A percentile compares a stretch with the other conserved stretches of the same genome.
phyloP scores from a whole-genome alignment of 1,140 invertebrate genomes.

The Stratiolaelaps scimitus region DNA sequence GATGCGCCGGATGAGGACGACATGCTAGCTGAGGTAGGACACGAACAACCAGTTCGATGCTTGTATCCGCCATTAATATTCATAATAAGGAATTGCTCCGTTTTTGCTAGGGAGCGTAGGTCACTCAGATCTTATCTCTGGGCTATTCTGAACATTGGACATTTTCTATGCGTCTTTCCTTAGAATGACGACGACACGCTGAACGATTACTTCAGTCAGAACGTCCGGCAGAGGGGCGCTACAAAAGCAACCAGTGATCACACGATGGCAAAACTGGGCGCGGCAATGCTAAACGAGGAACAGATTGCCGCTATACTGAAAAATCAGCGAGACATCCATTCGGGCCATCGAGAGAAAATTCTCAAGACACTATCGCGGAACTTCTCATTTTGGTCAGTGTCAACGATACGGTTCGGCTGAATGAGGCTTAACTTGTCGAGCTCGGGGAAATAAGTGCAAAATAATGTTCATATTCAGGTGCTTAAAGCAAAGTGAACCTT shows the following conservation, averaged over 20 bases:
- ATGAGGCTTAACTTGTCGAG: background rate
- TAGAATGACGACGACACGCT: background rate
- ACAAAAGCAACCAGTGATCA: slow-evolving; percentile 1
- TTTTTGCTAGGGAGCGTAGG: background rate
- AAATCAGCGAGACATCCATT: background rate
- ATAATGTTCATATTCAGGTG: background rate
- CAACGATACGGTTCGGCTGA: background rate
- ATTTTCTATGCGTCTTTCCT: background rate
- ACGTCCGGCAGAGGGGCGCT: background rate
- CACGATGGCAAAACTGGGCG: slow-evolving; percentile 11
- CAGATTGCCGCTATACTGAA: slow-evolving; percentile 3
- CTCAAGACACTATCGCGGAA: background rate
- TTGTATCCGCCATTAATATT: no score
- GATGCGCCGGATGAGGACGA: background rate
- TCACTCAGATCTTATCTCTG: background rate
- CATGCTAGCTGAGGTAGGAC: background rate
- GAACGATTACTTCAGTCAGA: slow-evolving; percentile 16
- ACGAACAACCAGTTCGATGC: background rate
- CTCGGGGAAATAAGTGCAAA: background rate
- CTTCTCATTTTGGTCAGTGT: background rate
- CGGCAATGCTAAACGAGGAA: slow-evolving; percentile 9
- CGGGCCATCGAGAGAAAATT: background rate
- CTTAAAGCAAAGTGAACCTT: no score
- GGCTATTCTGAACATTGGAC: background rate
- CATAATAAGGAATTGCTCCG: no score